These are phyloP conservation scores for Ichneumon xanthorius DNA, from an alignment of 2,888 invertebrate species.

Conservation along the genomic window DNA sequence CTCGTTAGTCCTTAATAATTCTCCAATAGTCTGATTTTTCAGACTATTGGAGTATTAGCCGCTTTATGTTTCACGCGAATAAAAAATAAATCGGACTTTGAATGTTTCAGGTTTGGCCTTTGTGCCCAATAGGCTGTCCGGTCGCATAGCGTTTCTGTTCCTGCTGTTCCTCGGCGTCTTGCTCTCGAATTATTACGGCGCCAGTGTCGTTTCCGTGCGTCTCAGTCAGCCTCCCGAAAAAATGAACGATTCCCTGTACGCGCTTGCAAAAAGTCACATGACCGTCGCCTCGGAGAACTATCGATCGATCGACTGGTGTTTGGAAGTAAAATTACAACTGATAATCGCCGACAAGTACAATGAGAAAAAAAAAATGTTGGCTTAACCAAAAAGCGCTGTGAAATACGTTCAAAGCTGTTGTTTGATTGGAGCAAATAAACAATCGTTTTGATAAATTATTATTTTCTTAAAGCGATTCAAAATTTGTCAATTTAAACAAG, in stretches of 20 bases:
- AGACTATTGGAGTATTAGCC: too few relatives aligned
- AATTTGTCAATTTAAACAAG: too few relatives aligned
- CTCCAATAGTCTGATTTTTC: too few relatives aligned
- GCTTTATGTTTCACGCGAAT: too few relatives aligned
- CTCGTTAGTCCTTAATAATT: too few relatives aligned
- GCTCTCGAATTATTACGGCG: slow-evolving; percentile 80
- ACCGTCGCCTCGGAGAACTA: slow-evolving; percentile 77
- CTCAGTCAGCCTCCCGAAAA: slow-evolving; percentile 79
- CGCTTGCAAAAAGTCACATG: slow-evolving; percentile 75
- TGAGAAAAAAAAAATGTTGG: background rate
- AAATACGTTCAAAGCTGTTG: too few relatives aligned
- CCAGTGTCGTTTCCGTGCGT: slow-evolving; percentile 79
- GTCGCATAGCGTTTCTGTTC: slow-evolving; percentile 77
- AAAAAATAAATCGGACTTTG: background rate
- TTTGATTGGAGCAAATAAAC: too few relatives aligned
- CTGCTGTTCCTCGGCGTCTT: slow-evolving; percentile 77
- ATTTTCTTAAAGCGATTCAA: too few relatives aligned
- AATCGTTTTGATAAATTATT: too few relatives aligned
- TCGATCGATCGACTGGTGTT: slow-evolving; percentile 73
- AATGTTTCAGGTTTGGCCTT: slow-evolving; percentile 75
- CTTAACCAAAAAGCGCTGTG: too few relatives aligned
- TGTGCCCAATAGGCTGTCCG: slow-evolving; percentile 73
- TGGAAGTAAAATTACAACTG: slow-evolving; percentile 69
- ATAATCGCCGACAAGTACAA: background rate
- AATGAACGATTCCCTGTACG: slow-evolving; percentile 80